phyloP scores from a whole-genome alignment of 2,113 vertebrate species.

The Pterophyllum scalare region DNA sequence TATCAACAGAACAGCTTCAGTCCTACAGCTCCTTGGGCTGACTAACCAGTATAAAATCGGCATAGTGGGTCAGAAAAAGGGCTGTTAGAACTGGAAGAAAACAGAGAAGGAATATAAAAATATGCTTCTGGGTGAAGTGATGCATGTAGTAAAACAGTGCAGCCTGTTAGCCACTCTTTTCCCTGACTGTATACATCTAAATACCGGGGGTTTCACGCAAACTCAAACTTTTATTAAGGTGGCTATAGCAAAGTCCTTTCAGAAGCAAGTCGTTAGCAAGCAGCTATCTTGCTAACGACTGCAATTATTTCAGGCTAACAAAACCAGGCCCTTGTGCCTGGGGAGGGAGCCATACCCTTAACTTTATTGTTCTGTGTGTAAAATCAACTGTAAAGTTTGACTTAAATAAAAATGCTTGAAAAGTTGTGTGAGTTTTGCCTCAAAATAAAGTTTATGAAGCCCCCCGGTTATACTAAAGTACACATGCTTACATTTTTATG shows the following conservation, averaged over 20 bases:
- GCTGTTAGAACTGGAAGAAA: not conserved
- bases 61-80: slow-evolving; percentile 1
- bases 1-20: not conserved
- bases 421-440: too few species aligned
- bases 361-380: not conserved
- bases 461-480: too few species aligned
- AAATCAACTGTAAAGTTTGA: not conserved
- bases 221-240: not conserved
- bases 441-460: too few species aligned
- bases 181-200: not conserved
- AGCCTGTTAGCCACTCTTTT: not conserved
- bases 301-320: not conserved
- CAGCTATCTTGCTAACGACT: too few species aligned
- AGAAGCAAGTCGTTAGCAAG: not conserved
- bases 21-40: not conserved
- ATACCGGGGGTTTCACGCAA: not conserved
- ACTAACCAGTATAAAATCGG: not conserved
- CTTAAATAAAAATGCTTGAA: not conserved
- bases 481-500: too few species aligned
- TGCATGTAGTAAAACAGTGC: not conserved
- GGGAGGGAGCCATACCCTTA: not conserved
- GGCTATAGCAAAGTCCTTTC: not conserved
- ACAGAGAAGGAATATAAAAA: not conserved
- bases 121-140: not conserved
- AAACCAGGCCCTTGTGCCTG: not conserved